Conservation (phyloP, 2,797 vertebrate genomes). For the Notamacropus eugenii region DNA sequence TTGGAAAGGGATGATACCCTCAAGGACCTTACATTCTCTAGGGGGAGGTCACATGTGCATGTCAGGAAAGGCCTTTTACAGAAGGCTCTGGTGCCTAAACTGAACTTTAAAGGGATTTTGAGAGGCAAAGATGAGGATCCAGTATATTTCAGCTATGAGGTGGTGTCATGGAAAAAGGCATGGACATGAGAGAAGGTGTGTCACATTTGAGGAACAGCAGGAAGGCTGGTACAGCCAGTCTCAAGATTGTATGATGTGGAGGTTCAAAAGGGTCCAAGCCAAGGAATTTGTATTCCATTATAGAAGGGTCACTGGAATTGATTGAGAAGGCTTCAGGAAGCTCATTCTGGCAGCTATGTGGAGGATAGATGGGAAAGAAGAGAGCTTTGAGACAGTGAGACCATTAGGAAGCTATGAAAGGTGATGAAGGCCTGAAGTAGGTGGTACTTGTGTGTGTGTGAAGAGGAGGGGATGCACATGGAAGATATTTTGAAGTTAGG, state of each 20-base stretch:
- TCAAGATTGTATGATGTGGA: background rate
- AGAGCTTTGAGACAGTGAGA: background rate
- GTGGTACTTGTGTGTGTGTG: background rate
- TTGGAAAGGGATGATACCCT: too few relatives aligned
- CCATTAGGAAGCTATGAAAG: background rate
- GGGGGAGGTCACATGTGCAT: too few relatives aligned
- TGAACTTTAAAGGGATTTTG: too few relatives aligned
- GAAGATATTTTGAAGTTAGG: background rate
- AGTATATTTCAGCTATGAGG: background rate
- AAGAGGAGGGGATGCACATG: background rate
- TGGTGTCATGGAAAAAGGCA: background rate
- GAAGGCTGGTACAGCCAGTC: background rate
- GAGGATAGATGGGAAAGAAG: background rate
- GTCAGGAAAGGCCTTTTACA: too few relatives aligned
- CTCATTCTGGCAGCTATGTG: background rate
- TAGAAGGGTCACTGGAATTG: background rate
- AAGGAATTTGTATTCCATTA: background rate
- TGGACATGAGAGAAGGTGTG: background rate
- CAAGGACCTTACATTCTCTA: too few relatives aligned
- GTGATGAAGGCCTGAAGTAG: background rate
- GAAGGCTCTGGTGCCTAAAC: too few relatives aligned
- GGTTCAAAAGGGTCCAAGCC: background rate
- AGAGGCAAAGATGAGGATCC: background rate
- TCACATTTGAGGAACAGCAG: background rate
- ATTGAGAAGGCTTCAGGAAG: background rate